phyloP scores from a whole-genome alignment of 2,797 vertebrate species.

The Leucoraja ocellata region DNA sequence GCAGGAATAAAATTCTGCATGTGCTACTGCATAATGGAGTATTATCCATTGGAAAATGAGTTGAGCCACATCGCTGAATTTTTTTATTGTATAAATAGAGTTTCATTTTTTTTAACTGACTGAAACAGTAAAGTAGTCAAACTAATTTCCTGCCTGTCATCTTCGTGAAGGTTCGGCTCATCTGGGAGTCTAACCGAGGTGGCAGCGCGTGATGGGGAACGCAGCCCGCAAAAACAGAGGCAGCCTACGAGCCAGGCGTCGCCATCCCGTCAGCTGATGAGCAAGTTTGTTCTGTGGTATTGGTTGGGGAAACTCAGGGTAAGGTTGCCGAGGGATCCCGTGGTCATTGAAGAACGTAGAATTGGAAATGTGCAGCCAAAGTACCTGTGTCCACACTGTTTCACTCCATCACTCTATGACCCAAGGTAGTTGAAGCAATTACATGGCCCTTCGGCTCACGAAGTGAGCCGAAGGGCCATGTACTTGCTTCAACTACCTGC shows the following conservation, averaged over 20 bases:
- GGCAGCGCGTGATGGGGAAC: neutral
- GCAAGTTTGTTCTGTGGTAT: too few relatives aligned
- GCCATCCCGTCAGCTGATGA: neutral
- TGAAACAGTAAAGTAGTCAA: constrained; percentile 8
- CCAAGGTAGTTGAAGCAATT: too few relatives aligned
- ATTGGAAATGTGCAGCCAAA: too few relatives aligned
- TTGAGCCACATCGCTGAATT: neutral
- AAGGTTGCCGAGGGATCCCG: neutral
- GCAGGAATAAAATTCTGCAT: neutral
- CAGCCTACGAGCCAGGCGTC: neutral
- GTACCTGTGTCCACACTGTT: too few relatives aligned
- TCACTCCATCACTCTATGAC: too few relatives aligned
- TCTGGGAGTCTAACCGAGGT: neutral
- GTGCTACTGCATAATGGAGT: neutral
- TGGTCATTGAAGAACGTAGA: neutral
- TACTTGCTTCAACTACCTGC: too few relatives aligned
- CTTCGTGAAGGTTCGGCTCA: neutral
- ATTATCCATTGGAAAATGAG: neutral
- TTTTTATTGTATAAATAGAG: neutral
- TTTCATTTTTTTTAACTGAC: constrained; percentile 12
- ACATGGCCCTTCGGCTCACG: too few relatives aligned
- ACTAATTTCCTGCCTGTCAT: constrained; percentile 27
- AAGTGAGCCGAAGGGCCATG: too few relatives aligned
- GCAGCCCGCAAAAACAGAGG: neutral
- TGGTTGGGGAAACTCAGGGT: neutral